Evolutionary conservation across 35 echinoderm and acorn worm genomes (phyloP).

Genomic region (Acanthaster planci): DNA sequence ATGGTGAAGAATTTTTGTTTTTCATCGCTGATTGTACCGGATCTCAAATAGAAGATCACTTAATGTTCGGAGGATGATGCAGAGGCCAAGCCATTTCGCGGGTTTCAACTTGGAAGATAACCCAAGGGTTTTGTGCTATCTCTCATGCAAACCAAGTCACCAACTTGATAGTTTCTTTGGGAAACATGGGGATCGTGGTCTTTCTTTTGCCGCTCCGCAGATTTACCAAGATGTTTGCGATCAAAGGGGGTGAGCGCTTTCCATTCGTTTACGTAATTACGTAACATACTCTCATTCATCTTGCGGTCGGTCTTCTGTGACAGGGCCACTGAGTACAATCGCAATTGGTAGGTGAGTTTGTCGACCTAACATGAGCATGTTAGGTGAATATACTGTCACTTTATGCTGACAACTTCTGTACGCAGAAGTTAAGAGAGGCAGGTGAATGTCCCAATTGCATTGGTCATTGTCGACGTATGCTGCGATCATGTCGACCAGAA

Average conservation of each 20-base stretch:
- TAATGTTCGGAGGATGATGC: no score
- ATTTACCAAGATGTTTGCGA: background rate
- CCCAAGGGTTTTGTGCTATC: background rate
- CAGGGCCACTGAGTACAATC: no score
- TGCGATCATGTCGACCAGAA: slow-evolving; percentile 7
- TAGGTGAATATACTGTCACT: background rate
- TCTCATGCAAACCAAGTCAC: background rate
- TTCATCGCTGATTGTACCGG: no score
- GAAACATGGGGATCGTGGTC: background rate
- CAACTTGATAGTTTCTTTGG: background rate
- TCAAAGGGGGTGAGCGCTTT: background rate
- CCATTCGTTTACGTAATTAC: background rate
- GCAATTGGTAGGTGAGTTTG: background rate
- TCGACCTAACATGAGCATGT: slow-evolving; percentile 34
- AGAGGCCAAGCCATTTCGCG: background rate
- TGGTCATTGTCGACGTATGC: background rate
- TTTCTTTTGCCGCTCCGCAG: background rate
- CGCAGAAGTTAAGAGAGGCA: background rate
- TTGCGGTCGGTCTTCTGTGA: background rate
- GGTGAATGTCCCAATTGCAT: slow-evolving; percentile 29
- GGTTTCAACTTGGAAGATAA: background rate
- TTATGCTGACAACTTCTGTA: slow-evolving; percentile 22
- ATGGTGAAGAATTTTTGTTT: no score
- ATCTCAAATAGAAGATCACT: no score
- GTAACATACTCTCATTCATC: background rate